Evolutionary conservation across 2,888 invertebrate species (phyloP), one percentile per base, ranked within the genome.

Genomic region (Gari tellinella): DNA sequence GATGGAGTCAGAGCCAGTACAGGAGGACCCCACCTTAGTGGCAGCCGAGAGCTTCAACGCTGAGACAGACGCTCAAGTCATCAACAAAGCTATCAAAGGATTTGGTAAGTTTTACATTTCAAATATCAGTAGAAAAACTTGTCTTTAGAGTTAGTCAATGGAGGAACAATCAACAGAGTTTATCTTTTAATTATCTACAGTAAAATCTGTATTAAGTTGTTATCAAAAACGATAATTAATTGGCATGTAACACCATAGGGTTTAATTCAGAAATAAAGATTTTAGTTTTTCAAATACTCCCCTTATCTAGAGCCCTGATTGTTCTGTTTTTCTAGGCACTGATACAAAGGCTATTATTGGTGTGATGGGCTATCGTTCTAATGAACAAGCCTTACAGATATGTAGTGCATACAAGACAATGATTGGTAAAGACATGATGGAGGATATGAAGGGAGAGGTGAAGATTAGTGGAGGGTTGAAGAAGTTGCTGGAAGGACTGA

Each of bases 61-160:
- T 10, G 90, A 92, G 62, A 79, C 75, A n/a, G 92, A 92, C 77
- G 88, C 89, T 58, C 90, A 92, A 68, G 85, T 78, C 3, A 85
- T 92, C 12, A 79, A 86, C 41, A 91, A 90, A 72, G 92, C 92
- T 21, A 92, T 92, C 91, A 92, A 92, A 82, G 92, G 92, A 57
- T 81, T 91, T 45, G 92, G 92, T 91, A 73, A 83, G 85, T 65
- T n/a, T n/a, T n/a, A n/a, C n/a, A n/a, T n/a, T n/a, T n/a, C n/a
- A n/a, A n/a, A n/a, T n/a, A n/a, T n/a, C n/a, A n/a, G n/a, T n/a
- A n/a, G n/a, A n/a, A n/a, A n/a, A n/a, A n/a, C n/a, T n/a, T n/a
- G n/a, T n/a, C n/a, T n/a, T n/a, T n/a, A n/a, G n/a, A n/a, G n/a
- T n/a, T n/a, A n/a, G n/a, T n/a, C n/a, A n/a, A n/a, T n/a, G n/a